Conservation (phyloP, 2,113 vertebrate species). For the Lasiurus borealis region DNA sequence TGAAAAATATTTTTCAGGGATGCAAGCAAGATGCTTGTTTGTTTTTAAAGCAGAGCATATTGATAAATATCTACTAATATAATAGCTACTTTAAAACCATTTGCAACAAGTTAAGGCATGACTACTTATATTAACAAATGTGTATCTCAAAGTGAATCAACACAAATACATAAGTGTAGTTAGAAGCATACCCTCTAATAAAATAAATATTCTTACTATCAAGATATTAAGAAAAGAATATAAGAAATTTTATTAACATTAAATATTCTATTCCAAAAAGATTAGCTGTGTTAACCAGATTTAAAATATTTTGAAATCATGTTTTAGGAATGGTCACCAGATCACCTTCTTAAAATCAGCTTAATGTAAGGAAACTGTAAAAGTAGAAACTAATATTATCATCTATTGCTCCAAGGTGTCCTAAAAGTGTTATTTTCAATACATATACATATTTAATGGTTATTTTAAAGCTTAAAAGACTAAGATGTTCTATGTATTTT, state of each 20-base stretch:
- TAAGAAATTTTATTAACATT: background rate
- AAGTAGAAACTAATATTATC: slow-evolving; percentile 27
- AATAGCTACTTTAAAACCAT: background rate
- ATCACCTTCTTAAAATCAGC: slow-evolving; percentile 4
- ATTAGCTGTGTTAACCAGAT: background rate
- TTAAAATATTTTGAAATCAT: background rate
- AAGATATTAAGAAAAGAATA: background rate
- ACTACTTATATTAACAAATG: background rate
- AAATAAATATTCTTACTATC: background rate
- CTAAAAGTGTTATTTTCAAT: background rate
- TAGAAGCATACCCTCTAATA: background rate
- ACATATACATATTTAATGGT: background rate
- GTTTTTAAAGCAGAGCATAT: background rate
- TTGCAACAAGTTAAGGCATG: background rate
- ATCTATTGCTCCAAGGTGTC: background rate
- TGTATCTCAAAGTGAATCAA: background rate
- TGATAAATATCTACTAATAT: background rate
- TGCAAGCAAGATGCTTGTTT: background rate
- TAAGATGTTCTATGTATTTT: background rate
- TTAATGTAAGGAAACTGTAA: background rate
- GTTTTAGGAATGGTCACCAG: background rate
- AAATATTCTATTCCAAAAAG: background rate
- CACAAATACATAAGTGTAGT: background rate
- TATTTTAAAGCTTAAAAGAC: slow-evolving; percentile 9
- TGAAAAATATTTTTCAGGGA: background rate